These are phyloP conservation scores for Mormyrops boulengeri DNA, from an alignment of 2,797 vertebrate species.

Conservation along the genomic window DNA sequence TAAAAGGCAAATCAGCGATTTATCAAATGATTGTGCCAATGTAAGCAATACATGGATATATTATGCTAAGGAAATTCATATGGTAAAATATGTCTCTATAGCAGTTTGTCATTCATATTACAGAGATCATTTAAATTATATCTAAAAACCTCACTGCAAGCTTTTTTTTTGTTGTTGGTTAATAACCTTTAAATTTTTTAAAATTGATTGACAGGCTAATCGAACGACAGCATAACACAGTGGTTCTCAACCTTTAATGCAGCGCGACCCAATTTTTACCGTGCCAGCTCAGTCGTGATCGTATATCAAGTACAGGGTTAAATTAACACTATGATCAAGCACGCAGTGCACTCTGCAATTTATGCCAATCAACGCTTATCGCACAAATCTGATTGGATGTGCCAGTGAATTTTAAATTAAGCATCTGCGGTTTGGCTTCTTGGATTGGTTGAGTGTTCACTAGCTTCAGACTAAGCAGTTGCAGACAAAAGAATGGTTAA, in stretches of 20 bases:
- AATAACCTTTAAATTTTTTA: background rate
- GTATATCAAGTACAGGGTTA: background rate
- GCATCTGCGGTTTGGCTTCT: background rate
- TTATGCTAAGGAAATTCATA: background rate
- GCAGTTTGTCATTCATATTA: background rate
- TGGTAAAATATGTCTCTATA: background rate
- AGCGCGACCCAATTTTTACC: background rate
- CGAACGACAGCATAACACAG: background rate
- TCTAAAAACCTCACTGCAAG: background rate
- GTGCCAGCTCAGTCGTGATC: background rate
- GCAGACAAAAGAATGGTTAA: background rate
- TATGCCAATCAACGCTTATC: background rate
- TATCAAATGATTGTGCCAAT: background rate
- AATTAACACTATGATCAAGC: background rate
- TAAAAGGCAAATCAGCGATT: conserved; percentile 2
- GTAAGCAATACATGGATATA: background rate
- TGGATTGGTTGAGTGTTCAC: background rate
- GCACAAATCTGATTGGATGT: background rate
- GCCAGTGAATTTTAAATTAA: background rate
- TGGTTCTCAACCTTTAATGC: background rate
- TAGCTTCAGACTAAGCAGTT: background rate
- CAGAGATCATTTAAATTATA: background rate
- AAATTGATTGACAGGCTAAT: background rate
- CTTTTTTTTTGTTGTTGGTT: background rate
- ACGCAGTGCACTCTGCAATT: background rate